These are phyloP conservation scores for Linyphia triangularis DNA, from an alignment of 2,888 invertebrate species.

Conservation along the genomic window DNA sequence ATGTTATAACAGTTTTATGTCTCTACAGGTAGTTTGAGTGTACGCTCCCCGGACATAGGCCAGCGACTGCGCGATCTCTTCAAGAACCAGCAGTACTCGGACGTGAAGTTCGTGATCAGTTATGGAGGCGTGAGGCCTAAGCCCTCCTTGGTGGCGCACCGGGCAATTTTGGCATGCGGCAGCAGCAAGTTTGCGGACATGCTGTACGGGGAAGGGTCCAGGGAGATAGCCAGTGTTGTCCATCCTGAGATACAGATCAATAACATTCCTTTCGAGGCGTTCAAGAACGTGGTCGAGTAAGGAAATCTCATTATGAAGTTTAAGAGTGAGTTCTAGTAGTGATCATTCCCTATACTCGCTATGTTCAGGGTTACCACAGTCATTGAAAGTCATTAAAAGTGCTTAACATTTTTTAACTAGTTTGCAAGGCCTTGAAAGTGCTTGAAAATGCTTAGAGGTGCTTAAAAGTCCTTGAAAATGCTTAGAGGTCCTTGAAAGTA, in stretches of 20 bases:
- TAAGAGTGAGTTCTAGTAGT: too few species aligned
- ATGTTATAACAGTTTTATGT: too few species aligned
- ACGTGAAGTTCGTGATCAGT: constrained; percentile 44
- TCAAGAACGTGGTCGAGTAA: constrained; percentile 54
- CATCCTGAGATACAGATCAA: constrained; percentile 32
- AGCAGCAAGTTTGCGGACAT: constrained; percentile 42
- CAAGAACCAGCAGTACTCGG: constrained; percentile 19
- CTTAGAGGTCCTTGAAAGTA: too few species aligned
- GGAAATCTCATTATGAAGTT: too few species aligned
- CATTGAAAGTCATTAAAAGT: too few species aligned
- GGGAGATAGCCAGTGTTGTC: background rate
- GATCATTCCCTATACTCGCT: too few species aligned
- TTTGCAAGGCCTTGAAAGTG: too few species aligned
- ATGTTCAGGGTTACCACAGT: too few species aligned
- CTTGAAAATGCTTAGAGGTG: too few species aligned
- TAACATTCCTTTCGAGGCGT: constrained; percentile 44
- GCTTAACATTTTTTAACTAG: too few species aligned
- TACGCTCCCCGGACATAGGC: background rate
- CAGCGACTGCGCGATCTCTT: constrained; percentile 1
- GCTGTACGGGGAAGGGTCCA: background rate
- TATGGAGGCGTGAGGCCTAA: constrained; percentile 35
- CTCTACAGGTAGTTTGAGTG: background rate
- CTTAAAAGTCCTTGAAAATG: too few species aligned
- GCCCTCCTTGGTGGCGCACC: constrained; percentile 25
- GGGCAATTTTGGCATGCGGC: constrained; percentile 37